Evolutionary conservation across 2,888 invertebrate species (phyloP), one percentile per base, ranked within the genome.

Genomic region (Hydropsyche betteni): DNA sequence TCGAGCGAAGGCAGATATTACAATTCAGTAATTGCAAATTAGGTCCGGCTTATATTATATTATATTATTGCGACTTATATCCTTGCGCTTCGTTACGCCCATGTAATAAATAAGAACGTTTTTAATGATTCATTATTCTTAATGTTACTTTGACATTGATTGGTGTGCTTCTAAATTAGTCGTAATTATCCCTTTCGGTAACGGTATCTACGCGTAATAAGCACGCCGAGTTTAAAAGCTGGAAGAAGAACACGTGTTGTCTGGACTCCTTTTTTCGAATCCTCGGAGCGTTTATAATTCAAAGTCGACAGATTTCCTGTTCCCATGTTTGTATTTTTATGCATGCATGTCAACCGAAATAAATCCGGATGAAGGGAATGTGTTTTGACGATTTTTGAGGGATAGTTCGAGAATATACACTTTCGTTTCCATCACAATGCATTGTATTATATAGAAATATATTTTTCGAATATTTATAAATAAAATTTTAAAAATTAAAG

Each of bases 241-340:
- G 2, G 58, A 24, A 58, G 24, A 8, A 24, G 58, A 58, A 64
- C 64, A 64, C 36, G 36, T 64, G 64, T 36, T 12, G 5, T 34
- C 4, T 12, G 34, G 34, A 64, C 12, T 12, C 36, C 36, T 8
- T 55, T 64, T 34, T 64, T 44, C 44, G 3, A 44, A 44, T 44
- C 64, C 12, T 44, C 5, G 58, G 58, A 16, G 70, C 64, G 55
- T 55, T 55, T 55, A 14, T 55, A 55, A 33, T 58, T 72, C 55
- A 44, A 44, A 72, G 51, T 53, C 44, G 69, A n/a, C 64, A 68
- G 36, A 72, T 75, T 77, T 77, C 77, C 77, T 77, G 74, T 77
- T 77, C 77, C 75, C 77, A 77, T 53, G 68, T 34, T 34, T 24
- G 64, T 58, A 61, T 44, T 44, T 44, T 44, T 69, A 68, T 52